Conservation (phyloP, 2,888 invertebrate genomes). For the Neoaliturus tenellus region DNA sequence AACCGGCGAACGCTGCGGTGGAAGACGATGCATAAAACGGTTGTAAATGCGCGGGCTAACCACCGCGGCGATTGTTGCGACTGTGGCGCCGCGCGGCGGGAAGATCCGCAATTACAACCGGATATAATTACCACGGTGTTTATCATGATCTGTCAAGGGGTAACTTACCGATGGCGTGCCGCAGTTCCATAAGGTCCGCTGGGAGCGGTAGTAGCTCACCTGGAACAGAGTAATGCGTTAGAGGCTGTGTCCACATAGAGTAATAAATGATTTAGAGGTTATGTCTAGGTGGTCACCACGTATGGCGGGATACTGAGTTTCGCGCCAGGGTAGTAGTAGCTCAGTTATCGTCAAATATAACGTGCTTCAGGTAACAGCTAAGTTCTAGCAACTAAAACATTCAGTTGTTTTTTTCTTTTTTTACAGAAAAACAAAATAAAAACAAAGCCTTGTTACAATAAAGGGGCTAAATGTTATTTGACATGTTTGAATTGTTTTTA, state of each 20-base stretch:
- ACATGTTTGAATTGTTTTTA: too few species aligned
- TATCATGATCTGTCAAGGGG: slow-evolving; percentile 46
- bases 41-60: slow-evolving; percentile 7
- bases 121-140: not conserved
- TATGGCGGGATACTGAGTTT: too few species aligned
- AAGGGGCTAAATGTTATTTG: too few species aligned
- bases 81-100: slow-evolving; percentile 17
- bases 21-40: not conserved
- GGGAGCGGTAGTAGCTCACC: slow-evolving; percentile 27
- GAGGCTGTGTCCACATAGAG: not conserved
- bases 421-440: too few species aligned
- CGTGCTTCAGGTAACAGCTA: too few species aligned
- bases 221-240: slow-evolving; percentile 14
- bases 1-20: not conserved
- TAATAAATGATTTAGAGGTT: not conserved
- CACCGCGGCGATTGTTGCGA: slow-evolving; percentile 10
- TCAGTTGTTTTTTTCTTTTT: too few species aligned
- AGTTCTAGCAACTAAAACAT: too few species aligned
- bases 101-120: slow-evolving; percentile 25
- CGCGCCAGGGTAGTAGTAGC: too few species aligned
- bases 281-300: not conserved
- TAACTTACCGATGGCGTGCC: slow-evolving; percentile 37
- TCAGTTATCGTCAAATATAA: too few species aligned
- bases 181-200: not conserved
- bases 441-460: too few species aligned